Conservation (phyloP, 2,113 vertebrate species). For the Seriola aureovittata region DNA sequence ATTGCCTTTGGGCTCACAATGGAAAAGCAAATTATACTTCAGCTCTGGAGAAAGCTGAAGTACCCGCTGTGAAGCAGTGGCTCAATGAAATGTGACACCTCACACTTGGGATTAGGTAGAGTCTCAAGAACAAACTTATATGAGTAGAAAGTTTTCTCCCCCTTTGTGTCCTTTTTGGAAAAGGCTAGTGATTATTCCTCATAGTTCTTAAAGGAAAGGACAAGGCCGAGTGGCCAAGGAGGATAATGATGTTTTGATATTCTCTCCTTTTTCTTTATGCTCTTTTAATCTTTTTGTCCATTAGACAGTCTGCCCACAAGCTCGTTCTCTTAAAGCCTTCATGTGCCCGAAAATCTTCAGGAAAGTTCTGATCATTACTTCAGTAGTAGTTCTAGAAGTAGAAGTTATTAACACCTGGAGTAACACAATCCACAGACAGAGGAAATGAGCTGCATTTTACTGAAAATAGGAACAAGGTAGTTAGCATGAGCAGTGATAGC, state of each 20-base stretch:
- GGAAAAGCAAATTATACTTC: constrained; percentile 43
- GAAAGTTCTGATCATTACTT: constrained; percentile 6
- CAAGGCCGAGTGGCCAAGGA: not conserved
- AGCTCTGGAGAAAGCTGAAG: constrained; percentile 34
- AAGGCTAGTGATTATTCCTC: constrained; percentile 25
- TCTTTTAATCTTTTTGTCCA: constrained; percentile 31
- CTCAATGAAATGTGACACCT: constrained; percentile 19
- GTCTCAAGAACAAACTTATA: constrained; percentile 48
- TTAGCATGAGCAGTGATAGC: not conserved
- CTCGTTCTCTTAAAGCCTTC: not conserved
- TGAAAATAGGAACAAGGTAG: not conserved
- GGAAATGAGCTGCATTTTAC: not conserved
- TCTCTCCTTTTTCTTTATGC: constrained; percentile 13
- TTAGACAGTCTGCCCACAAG: constrained; percentile 8
- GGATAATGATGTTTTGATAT: constrained; percentile 42
- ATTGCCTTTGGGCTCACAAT: constrained; percentile 26
- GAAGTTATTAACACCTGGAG: constrained; percentile 8
- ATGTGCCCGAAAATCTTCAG: not conserved
- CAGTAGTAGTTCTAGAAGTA: not conserved
- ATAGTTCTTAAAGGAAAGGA: constrained; percentile 4
- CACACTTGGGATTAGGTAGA: constrained; percentile 9
- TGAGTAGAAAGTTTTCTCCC: constrained; percentile 18
- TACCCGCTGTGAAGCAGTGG: not conserved
- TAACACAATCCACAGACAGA: not conserved
- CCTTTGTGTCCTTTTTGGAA: constrained; percentile 16